These are phyloP conservation scores for Ophion ventricosus DNA, from an alignment of 2,888 invertebrate species.

Conservation along the genomic window DNA sequence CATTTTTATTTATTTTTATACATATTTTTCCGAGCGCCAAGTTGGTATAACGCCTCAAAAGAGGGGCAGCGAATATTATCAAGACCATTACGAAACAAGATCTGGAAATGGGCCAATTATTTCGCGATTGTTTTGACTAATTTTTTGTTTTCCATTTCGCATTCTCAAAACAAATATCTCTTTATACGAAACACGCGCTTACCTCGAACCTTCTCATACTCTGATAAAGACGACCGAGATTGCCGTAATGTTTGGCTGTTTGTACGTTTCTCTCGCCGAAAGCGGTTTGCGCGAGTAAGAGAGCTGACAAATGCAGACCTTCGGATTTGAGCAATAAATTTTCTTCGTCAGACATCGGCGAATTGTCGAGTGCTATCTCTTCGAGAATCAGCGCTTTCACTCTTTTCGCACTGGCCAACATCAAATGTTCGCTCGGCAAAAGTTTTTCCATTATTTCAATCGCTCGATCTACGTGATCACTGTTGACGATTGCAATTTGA, in stretches of 20 bases:
- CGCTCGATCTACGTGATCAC: slow-evolving; percentile 92
- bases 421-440: slow-evolving; percentile 92
- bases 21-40: no score
- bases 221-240: slow-evolving; percentile 96
- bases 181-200: slow-evolving; percentile 37
- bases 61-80: background rate
- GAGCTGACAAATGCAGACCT: slow-evolving; percentile 92
- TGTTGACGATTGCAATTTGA: slow-evolving; percentile 73
- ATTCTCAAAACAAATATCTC: background rate
- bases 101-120: no score
- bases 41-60: no score
- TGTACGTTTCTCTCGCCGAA: slow-evolving; percentile 97
- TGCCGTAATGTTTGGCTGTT: slow-evolving; percentile 98
- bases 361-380: slow-evolving; percentile 95
- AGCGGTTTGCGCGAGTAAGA: slow-evolving; percentile 90
- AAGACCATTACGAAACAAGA: background rate
- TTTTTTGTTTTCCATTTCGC: slow-evolving; percentile 12
- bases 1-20: no score
- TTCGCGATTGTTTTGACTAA: no score
- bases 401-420: slow-evolving; percentile 94
- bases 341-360: slow-evolving; percentile 84
- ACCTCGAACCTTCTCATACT: slow-evolving; percentile 95
- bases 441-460: slow-evolving; percentile 92
- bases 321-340: slow-evolving; percentile 91
- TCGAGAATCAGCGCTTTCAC: slow-evolving; percentile 96